Evolutionary conservation across 2,888 invertebrate genomes (phyloP), one percentile per base, ranked within the genome.

Genomic region (Urechis unicinctus): DNA sequence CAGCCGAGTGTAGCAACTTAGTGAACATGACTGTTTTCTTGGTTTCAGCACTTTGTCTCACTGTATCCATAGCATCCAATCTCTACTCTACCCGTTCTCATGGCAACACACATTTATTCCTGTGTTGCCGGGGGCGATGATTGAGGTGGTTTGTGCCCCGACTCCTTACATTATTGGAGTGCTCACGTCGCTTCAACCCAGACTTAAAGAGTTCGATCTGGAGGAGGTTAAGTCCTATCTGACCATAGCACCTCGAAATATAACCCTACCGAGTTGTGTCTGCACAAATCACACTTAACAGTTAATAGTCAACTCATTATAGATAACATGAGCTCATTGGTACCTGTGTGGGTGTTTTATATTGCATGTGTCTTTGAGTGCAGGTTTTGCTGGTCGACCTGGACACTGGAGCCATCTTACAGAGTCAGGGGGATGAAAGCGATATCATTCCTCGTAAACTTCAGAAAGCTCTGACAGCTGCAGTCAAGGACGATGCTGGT

Each of bases 21-120:
- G n/a, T n/a, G n/a, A n/a, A n/a, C n/a, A n/a, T n/a, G n/a, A n/a
- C n/a, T n/a, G n/a, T n/a, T n/a, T n/a, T n/a, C n/a, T n/a, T n/a
- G n/a, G n/a, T 62, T 68, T 30, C 77, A 86, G 87, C 68, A 82
- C 83, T 57, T 80, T 89, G 6, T 88, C 88, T 0, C 83, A 85
- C 0, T 88, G 88, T 66, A 83, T 90, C 53, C 86, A 89, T 70
- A 88, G 87, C 0, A 76, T 90, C 1, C 86, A 87, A 62, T 83
- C 85, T 29, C 82, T 88, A 30, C 79, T 91, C 3, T 89, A 88
- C 76, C 90, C 91, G 5, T 88, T 91, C 76, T 83, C 84, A 41
- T 91, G 91, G 91, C 89, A 88, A 54, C 89, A 90, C 69, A 87
- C 88, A 0, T 83, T 89, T 21, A 86, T 91, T 50, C 87, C 89